Percentiles rank a stretch among this genome's conserved stretches.
These are phyloP conservation scores for Oreochromis mossambicus DNA, from an alignment of 2,797 vertebrate species.

Conservation along the genomic window DNA sequence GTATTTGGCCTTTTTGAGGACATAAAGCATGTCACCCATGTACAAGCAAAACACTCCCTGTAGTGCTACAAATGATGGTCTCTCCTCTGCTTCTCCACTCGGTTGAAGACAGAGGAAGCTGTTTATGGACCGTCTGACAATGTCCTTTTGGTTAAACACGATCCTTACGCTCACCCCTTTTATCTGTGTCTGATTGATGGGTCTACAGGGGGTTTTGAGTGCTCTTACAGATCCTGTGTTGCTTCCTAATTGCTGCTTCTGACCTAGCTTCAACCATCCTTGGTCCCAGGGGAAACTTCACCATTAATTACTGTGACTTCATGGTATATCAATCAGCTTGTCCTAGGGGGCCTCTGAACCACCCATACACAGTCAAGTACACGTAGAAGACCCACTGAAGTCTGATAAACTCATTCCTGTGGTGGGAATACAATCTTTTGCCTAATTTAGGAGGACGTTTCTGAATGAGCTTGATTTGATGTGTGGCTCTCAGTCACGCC, in stretches of 20 bases:
- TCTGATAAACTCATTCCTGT: slow-evolving; percentile 11
- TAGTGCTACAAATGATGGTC: slow-evolving; percentile 6
- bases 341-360: slow-evolving; percentile 16
- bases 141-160: slow-evolving; percentile 59
- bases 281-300: slow-evolving; percentile 41
- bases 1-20: background rate
- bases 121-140: slow-evolving; percentile 57
- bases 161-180: slow-evolving; percentile 63
- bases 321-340: slow-evolving; percentile 68
- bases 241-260: slow-evolving; percentile 54
- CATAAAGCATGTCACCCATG: background rate
- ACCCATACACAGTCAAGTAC: background rate
- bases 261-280: slow-evolving; percentile 44
- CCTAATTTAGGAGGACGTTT: slow-evolving; percentile 24
- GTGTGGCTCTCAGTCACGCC: background rate
- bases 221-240: slow-evolving; percentile 56
- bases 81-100: slow-evolving; percentile 23
- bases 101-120: slow-evolving; percentile 57
- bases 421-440: slow-evolving; percentile 9
- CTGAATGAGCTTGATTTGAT: slow-evolving; percentile 19
- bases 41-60: background rate
- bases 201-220: slow-evolving; percentile 56
- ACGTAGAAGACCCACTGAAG: slow-evolving; percentile 5
- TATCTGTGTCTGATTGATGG: slow-evolving; percentile 72
- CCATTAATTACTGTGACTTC: slow-evolving; percentile 67